Evolutionary conservation across 2,888 invertebrate genomes (phyloP).

Genomic region (Listrodromus nycthemerus): DNA sequence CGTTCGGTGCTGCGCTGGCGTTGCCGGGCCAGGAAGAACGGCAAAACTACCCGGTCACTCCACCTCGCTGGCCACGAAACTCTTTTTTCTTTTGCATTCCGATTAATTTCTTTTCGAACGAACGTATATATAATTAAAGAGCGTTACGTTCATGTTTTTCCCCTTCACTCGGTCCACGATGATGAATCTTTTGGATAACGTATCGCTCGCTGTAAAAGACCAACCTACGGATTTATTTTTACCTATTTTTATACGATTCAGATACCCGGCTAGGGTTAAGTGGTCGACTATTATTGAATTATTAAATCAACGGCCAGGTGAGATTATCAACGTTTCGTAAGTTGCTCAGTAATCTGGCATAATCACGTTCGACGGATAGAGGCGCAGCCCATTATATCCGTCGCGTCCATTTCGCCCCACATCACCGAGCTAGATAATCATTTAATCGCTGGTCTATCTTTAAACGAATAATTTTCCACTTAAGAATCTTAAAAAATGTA

Average conservation of each 20-base stretch:
- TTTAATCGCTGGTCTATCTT: too few relatives aligned
- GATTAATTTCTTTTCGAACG: slow-evolving; percentile 48
- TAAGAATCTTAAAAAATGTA: too few relatives aligned
- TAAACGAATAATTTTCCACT: too few relatives aligned
- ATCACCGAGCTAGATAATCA: too few relatives aligned
- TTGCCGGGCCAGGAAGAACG: slow-evolving; percentile 34
- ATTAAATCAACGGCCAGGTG: too few relatives aligned
- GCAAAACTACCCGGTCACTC: slow-evolving; percentile 50
- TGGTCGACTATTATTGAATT: too few relatives aligned
- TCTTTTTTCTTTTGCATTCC: slow-evolving; percentile 36
- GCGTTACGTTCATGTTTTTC: slow-evolving; percentile 28
- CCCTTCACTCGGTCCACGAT: slow-evolving; percentile 42
- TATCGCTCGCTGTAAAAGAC: slow-evolving; percentile 42
- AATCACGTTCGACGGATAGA: too few relatives aligned
- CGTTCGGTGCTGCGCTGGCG: slow-evolving; percentile 33
- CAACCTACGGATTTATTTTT: slow-evolving; percentile 3
- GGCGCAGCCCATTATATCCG: too few relatives aligned
- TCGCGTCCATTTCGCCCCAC: too few relatives aligned
- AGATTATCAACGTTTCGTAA: too few relatives aligned
- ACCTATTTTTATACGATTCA: slow-evolving; percentile 2
- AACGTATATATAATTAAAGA: slow-evolving; percentile 57
- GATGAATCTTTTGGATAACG: slow-evolving; percentile 50
- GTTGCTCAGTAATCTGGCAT: too few relatives aligned
- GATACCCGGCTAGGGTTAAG: not conserved
- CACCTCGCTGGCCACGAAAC: slow-evolving; percentile 33